Base-by-base conservation (phyloP, 2,888 invertebrate genomes). In the Philopedon plagiatum region DNA sequence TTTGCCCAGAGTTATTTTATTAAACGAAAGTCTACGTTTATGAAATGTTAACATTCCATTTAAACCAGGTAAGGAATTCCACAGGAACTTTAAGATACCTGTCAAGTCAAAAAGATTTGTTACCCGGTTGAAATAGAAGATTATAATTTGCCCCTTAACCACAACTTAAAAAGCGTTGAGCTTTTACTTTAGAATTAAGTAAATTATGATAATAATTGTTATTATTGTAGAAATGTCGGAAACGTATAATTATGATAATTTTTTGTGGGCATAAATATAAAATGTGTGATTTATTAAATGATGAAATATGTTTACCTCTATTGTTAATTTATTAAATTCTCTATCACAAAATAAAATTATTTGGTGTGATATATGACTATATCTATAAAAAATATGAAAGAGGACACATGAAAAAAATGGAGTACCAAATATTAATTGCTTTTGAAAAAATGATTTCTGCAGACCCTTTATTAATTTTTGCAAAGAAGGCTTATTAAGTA, bases 71-170 rank as follows among this genome's bases (percentile, higher is more conserved):
- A 64, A 64, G 54, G 49, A 64, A 64, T 54, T 64, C 64, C 54
- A 51, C 21, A 51, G 51, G 29, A 29, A 44, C 21, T 23, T 29
- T 32, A 26, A 64, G 51, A 64, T 64, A 64, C 64, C 64, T 64
- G 64, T 64, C 64, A 64, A 34, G 49, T 37, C 39, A 23, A 26
- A 54, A 51, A 64, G 64, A 64, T 64, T 64, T 64, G 64, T 64
- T 51, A 41, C 64, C 54, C 54, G 41, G 23, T 64, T 64, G 49
- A 56, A 64, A 51, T 54, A 64, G 32, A 51, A 64, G 44, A 64
- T 39, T 64, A 54, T 54, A 64, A 64, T 64, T 64, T 54, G 64
- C 64, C 64, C 54, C 37, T 51, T 39, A 61, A 61, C 61, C 61
- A 46, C 61, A 61, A 26, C 44, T 44, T 61, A 61, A 61, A 61